Base-by-base conservation (phyloP, 2,113 vertebrate species). In the Python bivittatus region DNA sequence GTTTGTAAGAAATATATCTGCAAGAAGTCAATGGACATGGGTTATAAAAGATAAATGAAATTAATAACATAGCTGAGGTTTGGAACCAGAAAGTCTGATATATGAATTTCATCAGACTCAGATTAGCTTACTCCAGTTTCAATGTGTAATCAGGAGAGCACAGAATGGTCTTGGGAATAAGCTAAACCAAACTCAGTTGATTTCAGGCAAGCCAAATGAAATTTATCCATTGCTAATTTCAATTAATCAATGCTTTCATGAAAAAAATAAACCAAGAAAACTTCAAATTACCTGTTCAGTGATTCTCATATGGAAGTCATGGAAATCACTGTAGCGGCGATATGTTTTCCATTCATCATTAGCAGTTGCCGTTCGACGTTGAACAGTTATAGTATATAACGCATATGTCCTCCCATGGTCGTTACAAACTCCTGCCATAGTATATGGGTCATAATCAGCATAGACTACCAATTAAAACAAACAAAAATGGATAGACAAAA, bases 261-360 rank as follows among this genome's bases (percentile, higher is more conserved):
- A 1, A 23, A 54, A 25, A 89, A 2, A 0, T 15, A 1, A 3
- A 22, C 25, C 84, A 79, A 42, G 1, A 22, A 38, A 79, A 79
- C 38, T 79, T 79, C 72, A 79, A 79, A 79, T 94, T 97, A 99
- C 99, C 99, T 99, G 99, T 92, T 99, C 99, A 0, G 98, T 99
- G 97, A 99, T 99, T 96, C 99, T 98, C 99, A 99, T 99, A 93
- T 99, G 99, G 86, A 99, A 99, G 96, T 99, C 99, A 42, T 99
- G 99, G 95, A 99, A 99, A 97, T 99, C 99, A 4, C 99, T 99
- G 92, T 99, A 99, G 68, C 99, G 99, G 13, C 99, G 98, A 91
- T 99, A 99, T 0, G 99, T 99, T 96, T 99, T 99, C 99, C 99
- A 99, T 88, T 97, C 98, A 95, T 99, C 99, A 92, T 99, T 99